Conservation (phyloP, 2,888 invertebrate genomes). For the Synanthedon andrenaeformis region DNA sequence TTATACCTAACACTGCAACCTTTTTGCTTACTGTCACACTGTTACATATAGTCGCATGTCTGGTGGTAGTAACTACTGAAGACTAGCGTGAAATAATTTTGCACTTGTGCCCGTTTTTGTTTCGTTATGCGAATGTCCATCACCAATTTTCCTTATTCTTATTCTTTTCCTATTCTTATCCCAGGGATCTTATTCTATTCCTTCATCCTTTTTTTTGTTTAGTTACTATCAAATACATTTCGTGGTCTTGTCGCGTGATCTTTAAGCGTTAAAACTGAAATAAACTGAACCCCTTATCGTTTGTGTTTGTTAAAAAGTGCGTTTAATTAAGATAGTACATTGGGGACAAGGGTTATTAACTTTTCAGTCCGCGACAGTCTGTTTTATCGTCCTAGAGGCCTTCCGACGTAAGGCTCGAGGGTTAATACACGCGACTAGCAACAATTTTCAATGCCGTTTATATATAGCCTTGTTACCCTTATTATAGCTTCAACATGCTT, state of each 20-base stretch:
- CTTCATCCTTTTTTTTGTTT: too few relatives aligned
- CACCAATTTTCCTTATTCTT: too few relatives aligned
- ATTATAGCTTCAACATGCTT: too few relatives aligned
- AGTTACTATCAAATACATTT: neutral
- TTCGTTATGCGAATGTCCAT: too few relatives aligned
- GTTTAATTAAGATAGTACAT: constrained; percentile 35
- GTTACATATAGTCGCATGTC: too few relatives aligned
- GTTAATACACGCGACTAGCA: constrained; percentile 26
- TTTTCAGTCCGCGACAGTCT: constrained; percentile 8
- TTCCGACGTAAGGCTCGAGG: constrained; percentile 21
- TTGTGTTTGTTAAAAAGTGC: constrained; percentile 19
- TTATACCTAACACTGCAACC: too few relatives aligned
- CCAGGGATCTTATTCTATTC: too few relatives aligned
- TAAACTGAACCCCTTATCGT: constrained; percentile 6
- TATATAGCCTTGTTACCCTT: neutral
- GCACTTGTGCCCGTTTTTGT: too few relatives aligned
- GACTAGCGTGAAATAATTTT: too few relatives aligned
- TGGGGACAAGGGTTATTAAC: constrained; percentile 41
- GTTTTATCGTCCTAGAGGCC: constrained; percentile 32
- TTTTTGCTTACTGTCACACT: too few relatives aligned
- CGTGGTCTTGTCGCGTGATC: neutral
- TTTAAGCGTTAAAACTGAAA: neutral
- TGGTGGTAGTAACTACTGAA: too few relatives aligned
- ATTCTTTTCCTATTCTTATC: too few relatives aligned
- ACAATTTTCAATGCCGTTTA: constrained; percentile 7